Evolutionary conservation across 2,797 vertebrate species (phyloP).

Genomic region (Channallabes apus): DNA sequence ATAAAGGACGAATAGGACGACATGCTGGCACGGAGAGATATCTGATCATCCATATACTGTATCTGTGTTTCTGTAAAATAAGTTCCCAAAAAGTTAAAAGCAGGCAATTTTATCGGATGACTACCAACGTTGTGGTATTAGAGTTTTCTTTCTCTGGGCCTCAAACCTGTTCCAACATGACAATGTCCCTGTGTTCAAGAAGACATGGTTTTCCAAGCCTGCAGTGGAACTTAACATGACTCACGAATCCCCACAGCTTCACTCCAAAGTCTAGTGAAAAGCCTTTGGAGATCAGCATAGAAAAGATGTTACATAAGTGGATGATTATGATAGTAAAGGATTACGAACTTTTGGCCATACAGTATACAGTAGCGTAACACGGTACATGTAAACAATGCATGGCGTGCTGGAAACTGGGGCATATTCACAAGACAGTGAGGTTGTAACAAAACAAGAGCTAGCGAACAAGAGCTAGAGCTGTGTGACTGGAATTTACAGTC

Average conservation of each 20-base stretch:
- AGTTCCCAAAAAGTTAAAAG: no score
- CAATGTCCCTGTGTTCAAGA: not conserved
- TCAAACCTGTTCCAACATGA: no score
- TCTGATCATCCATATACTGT: not conserved
- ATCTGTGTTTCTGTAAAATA: not conserved
- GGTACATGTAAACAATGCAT: not conserved
- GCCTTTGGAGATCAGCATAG: not conserved
- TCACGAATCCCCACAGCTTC: not conserved
- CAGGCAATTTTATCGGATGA: no score
- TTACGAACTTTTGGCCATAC: not conserved
- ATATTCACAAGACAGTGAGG: not conserved
- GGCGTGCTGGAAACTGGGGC: not conserved
- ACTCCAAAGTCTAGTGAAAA: not conserved
- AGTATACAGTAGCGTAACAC: not conserved
- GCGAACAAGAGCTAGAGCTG: no score
- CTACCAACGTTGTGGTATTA: no score
- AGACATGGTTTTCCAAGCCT: not conserved
- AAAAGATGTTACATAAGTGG: not conserved
- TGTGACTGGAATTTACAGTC: not conserved
- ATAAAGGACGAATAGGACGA: no score
- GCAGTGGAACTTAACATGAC: no score
- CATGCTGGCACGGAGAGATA: conserved; percentile 17
- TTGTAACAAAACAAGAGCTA: not conserved
- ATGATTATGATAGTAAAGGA: not conserved
- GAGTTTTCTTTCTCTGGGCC: no score